Percentiles rank a stretch among this genome's conserved stretches.
phyloP scores from a whole-genome alignment of 2,888 invertebrate genomes.

The Megamerina dolium region DNA sequence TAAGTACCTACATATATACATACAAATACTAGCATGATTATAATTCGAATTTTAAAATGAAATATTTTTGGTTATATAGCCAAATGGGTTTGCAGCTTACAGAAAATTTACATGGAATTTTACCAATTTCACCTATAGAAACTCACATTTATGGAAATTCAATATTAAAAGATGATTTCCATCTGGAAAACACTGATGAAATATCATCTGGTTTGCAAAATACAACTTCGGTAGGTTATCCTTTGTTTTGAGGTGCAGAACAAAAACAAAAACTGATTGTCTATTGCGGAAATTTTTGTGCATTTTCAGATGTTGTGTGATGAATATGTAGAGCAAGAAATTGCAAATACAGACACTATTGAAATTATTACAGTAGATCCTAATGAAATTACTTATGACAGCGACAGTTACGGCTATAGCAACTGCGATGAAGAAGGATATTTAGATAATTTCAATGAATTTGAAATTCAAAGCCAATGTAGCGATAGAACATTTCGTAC shows the following conservation, averaged over 20 bases:
- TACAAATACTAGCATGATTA: neutral
- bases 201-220: constrained; percentile 21
- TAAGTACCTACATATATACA: constrained; percentile 25
- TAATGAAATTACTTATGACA: constrained; percentile 32
- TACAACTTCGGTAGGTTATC: constrained; percentile 36
- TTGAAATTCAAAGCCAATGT: constrained; percentile 33
- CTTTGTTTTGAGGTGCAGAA: too few species aligned
- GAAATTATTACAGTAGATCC: constrained; percentile 37
- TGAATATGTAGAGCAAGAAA: constrained; percentile 32
- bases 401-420: constrained; percentile 24
- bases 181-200: constrained; percentile 27
- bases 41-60: neutral
- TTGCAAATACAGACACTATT: constrained; percentile 27
- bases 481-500: constrained; percentile 42
- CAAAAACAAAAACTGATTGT: too few species aligned
- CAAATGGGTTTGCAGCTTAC: constrained; percentile 41
- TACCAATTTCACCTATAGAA: constrained; percentile 41
- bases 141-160: constrained; percentile 19
- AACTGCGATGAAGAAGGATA: constrained; percentile 10
- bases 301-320: constrained; percentile 37
- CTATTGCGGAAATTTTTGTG: too few species aligned
- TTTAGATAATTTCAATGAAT: constrained; percentile 17
- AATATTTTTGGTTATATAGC: constrained; percentile 1
- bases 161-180: constrained; percentile 29
- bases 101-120: constrained; percentile 45